These are phyloP conservation scores for Polyploca ridens DNA, from an alignment of 2,888 invertebrate species.

Conservation along the genomic window DNA sequence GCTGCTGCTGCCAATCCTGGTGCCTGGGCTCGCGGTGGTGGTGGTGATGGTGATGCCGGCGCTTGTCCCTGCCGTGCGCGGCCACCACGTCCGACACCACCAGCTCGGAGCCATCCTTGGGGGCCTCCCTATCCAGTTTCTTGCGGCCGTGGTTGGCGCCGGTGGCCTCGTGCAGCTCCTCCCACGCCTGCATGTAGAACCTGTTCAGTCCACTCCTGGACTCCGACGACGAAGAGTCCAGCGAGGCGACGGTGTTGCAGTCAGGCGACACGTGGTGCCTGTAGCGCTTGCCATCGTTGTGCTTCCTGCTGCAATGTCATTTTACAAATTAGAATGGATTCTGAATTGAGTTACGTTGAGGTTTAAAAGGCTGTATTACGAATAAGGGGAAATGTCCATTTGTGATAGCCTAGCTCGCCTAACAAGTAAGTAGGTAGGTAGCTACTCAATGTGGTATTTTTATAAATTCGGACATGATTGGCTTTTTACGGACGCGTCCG, in stretches of 20 bases:
- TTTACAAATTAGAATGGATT: background rate
- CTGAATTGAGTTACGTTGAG: too few species aligned
- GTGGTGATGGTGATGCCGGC: constrained; percentile 90
- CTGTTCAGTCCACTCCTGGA: constrained; percentile 93
- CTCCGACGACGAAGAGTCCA: constrained; percentile 94
- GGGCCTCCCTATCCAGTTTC: constrained; percentile 80
- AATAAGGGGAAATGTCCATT: too few species aligned
- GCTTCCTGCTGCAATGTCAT: constrained; percentile 61
- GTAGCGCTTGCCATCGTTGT: constrained; percentile 93
- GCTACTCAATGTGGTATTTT: too few species aligned
- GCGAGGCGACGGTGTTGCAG: constrained; percentile 95
- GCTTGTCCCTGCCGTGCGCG: constrained; percentile 81
- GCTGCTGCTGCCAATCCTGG: constrained; percentile 84
- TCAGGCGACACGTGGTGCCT: constrained; percentile 95
- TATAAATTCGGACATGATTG: too few species aligned
- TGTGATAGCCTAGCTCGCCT: too few species aligned
- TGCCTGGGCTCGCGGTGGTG: constrained; percentile 88
- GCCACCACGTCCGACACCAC: constrained; percentile 88
- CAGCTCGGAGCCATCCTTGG: constrained; percentile 90
- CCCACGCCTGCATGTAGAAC: constrained; percentile 97
- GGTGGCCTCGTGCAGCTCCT: constrained; percentile 93
- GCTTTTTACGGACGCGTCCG: too few species aligned
- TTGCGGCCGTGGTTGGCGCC: constrained; percentile 81
- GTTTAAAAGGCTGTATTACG: too few species aligned
- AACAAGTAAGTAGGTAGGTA: too few species aligned